Base-by-base conservation (phyloP, 2,797 vertebrate species). In the Pseudocheirus occidentalis region DNA sequence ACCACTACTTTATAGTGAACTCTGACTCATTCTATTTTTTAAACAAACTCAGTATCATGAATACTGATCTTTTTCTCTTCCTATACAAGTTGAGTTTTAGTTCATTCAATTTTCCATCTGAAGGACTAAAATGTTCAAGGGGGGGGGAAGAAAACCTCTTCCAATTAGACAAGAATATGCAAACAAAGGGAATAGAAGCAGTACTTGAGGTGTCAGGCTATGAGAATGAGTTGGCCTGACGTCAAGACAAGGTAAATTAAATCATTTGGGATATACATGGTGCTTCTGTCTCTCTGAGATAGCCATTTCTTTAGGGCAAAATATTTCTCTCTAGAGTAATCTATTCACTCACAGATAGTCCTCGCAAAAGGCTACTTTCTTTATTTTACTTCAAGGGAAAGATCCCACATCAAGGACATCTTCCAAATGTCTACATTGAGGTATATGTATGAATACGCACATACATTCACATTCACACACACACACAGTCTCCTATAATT, bases 301-400 rank as follows among this genome's bases (percentile, higher is more conserved):
- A 53, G 59, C 92, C 94, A n/a, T 95, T 95, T 94, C 66, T n/a
- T 95, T 93, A 87, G 96, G n/a, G 95, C 91, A 58, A 81, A 96
- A 94, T 97, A 57, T 55, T 94, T 96, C 94, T 58, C 66, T 96
- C 92, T 93, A 16, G 87, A 55, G 62, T 95, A 93, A 96, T 91
- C 92, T 96, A 34, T 90, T 93, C 94, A 95, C 58, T 92, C 90
- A 81, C 89, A 91, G 90, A 57, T 66, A 62, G 10, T 46, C 14
- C n/a, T 24, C n/a, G 5, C 9, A 9, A 24, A 46, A 73, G 16
- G 18, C 6, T n/a, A 2, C n/a, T 81, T 81, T 46, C 66, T 81
- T 81, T 81, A 40, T 81, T 40, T 6, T 81, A 40, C n/a, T 1
- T 0, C 6, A n/a, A 81, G 66, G 62, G 66, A 24, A 81, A 81